Conservation (phyloP, 2,113 vertebrate genomes). For the Pterocles burchelli region DNA sequence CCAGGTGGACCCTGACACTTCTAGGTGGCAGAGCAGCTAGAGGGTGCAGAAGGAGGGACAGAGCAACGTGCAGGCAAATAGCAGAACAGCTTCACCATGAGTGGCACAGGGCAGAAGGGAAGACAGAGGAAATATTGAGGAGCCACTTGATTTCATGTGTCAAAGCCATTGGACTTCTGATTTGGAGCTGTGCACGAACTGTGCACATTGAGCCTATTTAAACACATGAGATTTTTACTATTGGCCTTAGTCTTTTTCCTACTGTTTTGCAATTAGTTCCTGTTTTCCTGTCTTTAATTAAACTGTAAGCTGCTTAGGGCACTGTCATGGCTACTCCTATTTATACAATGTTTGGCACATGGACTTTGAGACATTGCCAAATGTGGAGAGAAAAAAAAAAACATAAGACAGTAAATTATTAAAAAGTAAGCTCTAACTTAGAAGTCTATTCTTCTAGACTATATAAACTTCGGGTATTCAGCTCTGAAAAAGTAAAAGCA, state of each 20-base stretch:
- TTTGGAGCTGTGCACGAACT: not conserved
- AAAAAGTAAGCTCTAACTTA: not conserved
- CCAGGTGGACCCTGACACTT: not conserved
- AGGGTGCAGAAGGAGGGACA: not conserved
- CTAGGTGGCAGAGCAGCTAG: not conserved
- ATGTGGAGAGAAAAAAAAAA: not conserved
- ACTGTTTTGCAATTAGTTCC: slow-evolving; percentile 35
- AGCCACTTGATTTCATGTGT: not conserved
- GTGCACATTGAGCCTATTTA: not conserved
- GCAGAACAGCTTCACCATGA: not conserved
- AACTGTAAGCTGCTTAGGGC: not conserved
- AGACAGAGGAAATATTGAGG: not conserved
- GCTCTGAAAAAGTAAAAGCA: slow-evolving; percentile 34
- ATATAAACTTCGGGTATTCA: not conserved
- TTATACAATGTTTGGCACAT: slow-evolving; percentile 37
- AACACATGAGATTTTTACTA: slow-evolving; percentile 22
- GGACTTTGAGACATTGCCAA: not conserved
- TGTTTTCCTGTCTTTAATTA: slow-evolving; percentile 34
- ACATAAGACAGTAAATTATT: not conserved
- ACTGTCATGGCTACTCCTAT: slow-evolving; percentile 21
- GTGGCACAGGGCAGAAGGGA: not conserved
- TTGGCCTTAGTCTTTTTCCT: not conserved
- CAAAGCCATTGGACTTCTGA: not conserved
- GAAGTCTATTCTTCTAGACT: slow-evolving; percentile 7
- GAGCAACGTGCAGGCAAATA: not conserved